A percentile compares a stretch with the other conserved stretches of the same genome.
These are phyloP conservation scores for Blastomussa wellsi DNA, from an alignment of 92 coral and sea anemone species.

Conservation along the genomic window DNA sequence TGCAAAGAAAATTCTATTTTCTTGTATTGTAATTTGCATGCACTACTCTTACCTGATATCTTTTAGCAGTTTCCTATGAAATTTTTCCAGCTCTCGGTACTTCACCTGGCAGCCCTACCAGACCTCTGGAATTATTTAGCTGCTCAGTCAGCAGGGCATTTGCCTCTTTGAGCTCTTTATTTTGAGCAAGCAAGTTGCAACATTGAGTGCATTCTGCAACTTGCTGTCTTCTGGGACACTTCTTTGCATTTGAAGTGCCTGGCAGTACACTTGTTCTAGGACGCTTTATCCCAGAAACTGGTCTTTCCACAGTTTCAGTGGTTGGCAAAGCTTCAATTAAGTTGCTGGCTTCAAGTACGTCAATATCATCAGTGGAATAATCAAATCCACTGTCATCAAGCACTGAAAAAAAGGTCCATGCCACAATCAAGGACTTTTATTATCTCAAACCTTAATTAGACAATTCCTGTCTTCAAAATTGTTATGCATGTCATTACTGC, in stretches of 20 bases:
- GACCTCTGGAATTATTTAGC: not conserved
- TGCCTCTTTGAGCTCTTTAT: not conserved
- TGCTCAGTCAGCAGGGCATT: constrained; percentile 12
- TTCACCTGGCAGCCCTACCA: not conserved
- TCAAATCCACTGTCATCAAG: not conserved
- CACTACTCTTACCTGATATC: too few species aligned
- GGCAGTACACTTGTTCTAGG: constrained; percentile 10
- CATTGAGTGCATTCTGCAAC: not conserved
- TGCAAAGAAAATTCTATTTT: too few species aligned
- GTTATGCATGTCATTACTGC: too few species aligned
- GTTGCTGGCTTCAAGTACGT: constrained; percentile 32
- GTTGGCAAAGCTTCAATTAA: not conserved
- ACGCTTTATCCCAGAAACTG: constrained; percentile 28
- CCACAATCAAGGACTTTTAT: too few species aligned
- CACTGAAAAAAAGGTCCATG: not conserved
- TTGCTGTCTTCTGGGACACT: constrained; percentile 8
- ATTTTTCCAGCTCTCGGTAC: too few species aligned
- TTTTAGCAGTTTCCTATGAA: too few species aligned
- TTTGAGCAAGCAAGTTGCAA: not conserved
- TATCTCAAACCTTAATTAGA: too few species aligned
- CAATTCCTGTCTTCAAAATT: too few species aligned
- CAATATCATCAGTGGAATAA: constrained; percentile 6
- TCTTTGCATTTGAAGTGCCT: not conserved
- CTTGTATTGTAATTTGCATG: too few species aligned
- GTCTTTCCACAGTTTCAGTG: not conserved